A percentile compares a stretch with the other conserved stretches of the same genome.
These are phyloP conservation scores for Aptenodytes forsteri DNA, from an alignment of 2,113 vertebrate species.

Conservation along the genomic window DNA sequence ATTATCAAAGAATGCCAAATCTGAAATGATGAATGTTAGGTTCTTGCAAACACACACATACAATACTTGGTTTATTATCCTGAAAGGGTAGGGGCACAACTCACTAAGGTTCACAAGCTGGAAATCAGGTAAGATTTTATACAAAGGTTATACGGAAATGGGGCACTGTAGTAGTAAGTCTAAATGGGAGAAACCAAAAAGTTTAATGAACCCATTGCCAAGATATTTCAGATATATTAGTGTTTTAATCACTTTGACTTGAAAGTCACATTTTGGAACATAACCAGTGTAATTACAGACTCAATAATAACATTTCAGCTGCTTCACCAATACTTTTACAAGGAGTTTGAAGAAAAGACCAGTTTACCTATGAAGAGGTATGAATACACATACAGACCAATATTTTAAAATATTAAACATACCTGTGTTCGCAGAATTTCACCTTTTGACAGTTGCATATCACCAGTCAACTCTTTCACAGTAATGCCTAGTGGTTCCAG, in stretches of 20 bases:
- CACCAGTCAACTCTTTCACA: constrained; percentile 95
- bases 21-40: neutral
- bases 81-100: neutral
- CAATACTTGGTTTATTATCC: neutral
- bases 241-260: neutral
- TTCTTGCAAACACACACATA: neutral
- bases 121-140: neutral
- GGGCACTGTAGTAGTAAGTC: neutral
- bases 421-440: constrained; percentile 98
- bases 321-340: neutral
- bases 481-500: constrained; percentile 90
- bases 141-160: neutral
- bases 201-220: neutral
- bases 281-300: neutral
- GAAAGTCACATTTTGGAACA: neutral
- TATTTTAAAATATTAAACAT: constrained; percentile 16
- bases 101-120: neutral
- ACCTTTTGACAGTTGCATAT: constrained; percentile 97
- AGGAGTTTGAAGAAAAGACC: neutral
- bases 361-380: neutral
- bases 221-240: neutral
- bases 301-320: neutral
- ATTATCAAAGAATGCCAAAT: neutral
- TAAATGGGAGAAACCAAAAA: neutral
- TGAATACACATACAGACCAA: neutral